Conservation (phyloP, 2,888 invertebrate species). For the Punctoribates punctum region DNA sequence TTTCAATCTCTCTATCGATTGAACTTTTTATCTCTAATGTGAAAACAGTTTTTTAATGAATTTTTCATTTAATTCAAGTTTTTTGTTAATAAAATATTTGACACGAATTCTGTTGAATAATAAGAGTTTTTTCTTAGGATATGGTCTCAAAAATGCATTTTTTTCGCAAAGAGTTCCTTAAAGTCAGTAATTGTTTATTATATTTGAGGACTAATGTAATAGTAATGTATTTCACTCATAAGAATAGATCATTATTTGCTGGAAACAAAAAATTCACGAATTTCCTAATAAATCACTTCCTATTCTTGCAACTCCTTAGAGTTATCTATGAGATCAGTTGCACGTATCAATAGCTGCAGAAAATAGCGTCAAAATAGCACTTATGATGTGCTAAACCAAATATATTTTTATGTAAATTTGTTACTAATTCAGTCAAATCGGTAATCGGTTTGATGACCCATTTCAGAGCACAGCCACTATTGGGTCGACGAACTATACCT, state of each 20-base stretch:
- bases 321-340: background rate
- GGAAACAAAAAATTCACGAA: too few species aligned
- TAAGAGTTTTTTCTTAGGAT: background rate
- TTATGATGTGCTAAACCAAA: conserved; percentile 1
- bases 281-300: too few species aligned
- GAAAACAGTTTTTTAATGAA: background rate
- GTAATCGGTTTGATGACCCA: conserved; percentile 25
- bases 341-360: background rate
- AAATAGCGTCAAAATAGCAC: background rate
- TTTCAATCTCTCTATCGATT: background rate
- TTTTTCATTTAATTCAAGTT: background rate
- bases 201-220: background rate
- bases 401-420: background rate
- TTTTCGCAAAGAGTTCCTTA: background rate
- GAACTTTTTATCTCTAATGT: conserved; percentile 6
- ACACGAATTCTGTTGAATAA: conserved; percentile 8
- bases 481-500: conserved; percentile 13
- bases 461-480: conserved; percentile 3
- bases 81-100: background rate
- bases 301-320: background rate
- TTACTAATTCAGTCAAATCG: conserved; percentile 13
- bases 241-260: too few species aligned
- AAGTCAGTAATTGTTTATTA: background rate
- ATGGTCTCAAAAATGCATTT: background rate
- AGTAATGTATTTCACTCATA: too few species aligned